Percentiles rank a stretch among this genome's conserved stretches.
Evolutionary conservation across 2,888 invertebrate species (phyloP).

Genomic region (Torymus texanus): DNA sequence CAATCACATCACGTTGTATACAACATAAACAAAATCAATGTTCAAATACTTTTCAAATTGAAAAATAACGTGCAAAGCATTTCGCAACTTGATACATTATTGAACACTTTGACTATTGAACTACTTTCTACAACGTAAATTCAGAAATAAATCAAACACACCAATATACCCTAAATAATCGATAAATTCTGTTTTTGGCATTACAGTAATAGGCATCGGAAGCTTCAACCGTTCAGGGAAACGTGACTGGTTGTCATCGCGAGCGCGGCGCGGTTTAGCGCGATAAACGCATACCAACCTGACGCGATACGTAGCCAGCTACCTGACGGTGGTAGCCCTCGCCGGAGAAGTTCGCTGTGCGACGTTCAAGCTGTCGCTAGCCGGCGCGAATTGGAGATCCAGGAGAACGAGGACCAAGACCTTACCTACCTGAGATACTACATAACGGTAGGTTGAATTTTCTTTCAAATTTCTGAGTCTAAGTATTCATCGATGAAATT

Average conservation of each 20-base stretch:
- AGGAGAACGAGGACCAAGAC: constrained; percentile 70
- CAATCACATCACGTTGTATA: no score
- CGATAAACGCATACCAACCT: constrained; percentile 71
- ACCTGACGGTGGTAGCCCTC: constrained; percentile 63
- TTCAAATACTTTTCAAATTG: no score
- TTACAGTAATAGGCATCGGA: constrained; percentile 93
- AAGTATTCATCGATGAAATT: background rate
- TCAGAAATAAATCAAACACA: background rate
- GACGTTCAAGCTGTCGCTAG: constrained; percentile 71
- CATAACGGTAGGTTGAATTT: constrained; percentile 18
- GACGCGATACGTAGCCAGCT: constrained; percentile 72
- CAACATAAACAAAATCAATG: no score
- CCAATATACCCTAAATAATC: background rate
- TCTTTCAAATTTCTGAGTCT: no score
- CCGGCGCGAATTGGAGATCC: constrained; percentile 64
- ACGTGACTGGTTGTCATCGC: constrained; percentile 86
- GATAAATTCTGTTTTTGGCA: constrained; percentile 10
- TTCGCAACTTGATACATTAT: no score
- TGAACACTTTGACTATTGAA: no score
- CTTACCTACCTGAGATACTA: constrained; percentile 68
- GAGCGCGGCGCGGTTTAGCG: constrained; percentile 71
- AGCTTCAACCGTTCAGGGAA: constrained; percentile 97
- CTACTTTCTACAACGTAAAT: no score
- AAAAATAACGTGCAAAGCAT: no score
- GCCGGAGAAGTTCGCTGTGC: constrained; percentile 63